Evolutionary conservation across 2,797 vertebrate species (phyloP).

Genomic region (Hoplostethus atlanticus): DNA sequence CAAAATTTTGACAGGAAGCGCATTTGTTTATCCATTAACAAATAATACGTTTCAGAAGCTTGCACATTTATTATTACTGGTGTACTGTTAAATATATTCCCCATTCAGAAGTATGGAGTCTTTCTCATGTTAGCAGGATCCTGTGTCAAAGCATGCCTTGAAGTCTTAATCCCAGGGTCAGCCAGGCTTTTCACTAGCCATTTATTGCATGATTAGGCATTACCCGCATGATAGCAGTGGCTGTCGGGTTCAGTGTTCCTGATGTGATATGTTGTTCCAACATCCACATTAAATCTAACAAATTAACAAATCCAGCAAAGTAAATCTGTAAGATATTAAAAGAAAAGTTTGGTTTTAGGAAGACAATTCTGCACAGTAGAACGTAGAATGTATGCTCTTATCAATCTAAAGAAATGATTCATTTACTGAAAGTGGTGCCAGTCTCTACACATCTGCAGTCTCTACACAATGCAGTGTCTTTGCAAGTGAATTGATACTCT

Average conservation of each 20-base stretch:
- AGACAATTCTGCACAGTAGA: not conserved
- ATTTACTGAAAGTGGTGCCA: conserved; percentile 6
- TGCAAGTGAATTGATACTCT: not conserved
- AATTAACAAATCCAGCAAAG: no score
- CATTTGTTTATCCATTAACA: not conserved
- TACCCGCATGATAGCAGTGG: conserved; percentile 43
- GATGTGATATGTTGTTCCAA: conserved; percentile 28
- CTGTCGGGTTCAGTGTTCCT: conserved; percentile 64
- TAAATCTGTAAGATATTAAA: no score
- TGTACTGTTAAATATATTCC: not conserved
- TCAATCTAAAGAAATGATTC: not conserved
- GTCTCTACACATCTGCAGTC: conserved; percentile 21
- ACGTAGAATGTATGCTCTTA: not conserved
- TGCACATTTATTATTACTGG: not conserved
- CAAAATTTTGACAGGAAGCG: not conserved
- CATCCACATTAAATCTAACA: not conserved
- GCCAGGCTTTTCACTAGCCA: conserved; percentile 57
- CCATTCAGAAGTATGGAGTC: not conserved
- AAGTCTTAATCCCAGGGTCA: conserved; percentile 34
- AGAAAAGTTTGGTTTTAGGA: not conserved
- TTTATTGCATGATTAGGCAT: conserved; percentile 73
- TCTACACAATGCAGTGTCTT: conserved; percentile 1
- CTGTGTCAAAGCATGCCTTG: conserved; percentile 21
- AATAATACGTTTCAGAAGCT: not conserved
- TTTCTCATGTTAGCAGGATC: conserved; percentile 11